Evolutionary conservation across 2,113 vertebrate genomes (phyloP).

Genomic region (Pterocles burchelli): DNA sequence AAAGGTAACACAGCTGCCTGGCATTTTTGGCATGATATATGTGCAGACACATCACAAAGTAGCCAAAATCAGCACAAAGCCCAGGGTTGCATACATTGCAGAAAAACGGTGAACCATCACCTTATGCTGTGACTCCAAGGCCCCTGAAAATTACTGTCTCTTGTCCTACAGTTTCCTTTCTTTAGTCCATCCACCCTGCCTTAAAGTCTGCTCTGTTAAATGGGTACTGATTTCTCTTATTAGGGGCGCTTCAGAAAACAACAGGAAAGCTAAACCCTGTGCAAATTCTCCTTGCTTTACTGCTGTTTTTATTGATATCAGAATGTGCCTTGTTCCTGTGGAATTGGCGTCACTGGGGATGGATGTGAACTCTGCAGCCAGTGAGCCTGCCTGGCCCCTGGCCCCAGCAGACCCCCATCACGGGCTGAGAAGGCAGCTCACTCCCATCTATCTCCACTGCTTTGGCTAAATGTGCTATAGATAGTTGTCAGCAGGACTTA

Average conservation of each 20-base stretch:
- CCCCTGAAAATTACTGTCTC: background rate
- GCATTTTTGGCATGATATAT: background rate
- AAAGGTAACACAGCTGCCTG: slow-evolving; percentile 10
- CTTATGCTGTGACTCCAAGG: background rate
- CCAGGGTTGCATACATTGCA: background rate
- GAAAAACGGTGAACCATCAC: background rate
- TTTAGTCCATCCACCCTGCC: background rate
- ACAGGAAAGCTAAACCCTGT: background rate
- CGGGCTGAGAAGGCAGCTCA: background rate
- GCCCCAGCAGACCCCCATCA: background rate
- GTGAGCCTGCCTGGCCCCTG: background rate
- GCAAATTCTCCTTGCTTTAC: background rate
- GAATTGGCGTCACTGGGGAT: background rate
- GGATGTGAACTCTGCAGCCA: background rate
- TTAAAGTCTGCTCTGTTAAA: background rate
- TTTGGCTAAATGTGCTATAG: background rate
- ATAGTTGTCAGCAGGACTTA: background rate
- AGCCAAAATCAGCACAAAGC: slow-evolving; percentile 10
- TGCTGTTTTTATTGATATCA: background rate
- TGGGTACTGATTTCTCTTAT: background rate
- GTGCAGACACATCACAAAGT: background rate
- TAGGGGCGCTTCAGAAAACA: background rate
- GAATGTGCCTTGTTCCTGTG: background rate
- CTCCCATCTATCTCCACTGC: background rate
- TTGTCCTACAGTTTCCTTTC: background rate